phyloP scores from a whole-genome alignment of 2,113 vertebrate species.

The Trogon surrucura region DNA sequence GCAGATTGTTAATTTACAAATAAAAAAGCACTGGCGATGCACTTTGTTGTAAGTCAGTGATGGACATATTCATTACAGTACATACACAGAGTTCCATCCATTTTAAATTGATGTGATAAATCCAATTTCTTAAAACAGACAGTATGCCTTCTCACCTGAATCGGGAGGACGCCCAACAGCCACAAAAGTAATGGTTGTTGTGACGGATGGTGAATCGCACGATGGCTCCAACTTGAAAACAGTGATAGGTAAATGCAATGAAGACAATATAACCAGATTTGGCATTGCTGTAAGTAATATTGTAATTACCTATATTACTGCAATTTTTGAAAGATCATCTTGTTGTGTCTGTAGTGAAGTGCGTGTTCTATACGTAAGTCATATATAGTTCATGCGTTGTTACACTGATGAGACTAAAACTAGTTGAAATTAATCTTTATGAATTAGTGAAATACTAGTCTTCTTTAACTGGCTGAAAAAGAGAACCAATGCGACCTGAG shows the following conservation, averaged over 20 bases:
- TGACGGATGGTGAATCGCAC: conserved; percentile 93
- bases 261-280: conserved; percentile 86
- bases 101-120: background rate
- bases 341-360: background rate
- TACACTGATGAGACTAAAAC: background rate
- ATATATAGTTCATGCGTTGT: background rate
- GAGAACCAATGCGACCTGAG: background rate
- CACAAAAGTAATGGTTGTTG: conserved; percentile 92
- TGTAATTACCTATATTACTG: background rate
- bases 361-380: background rate
- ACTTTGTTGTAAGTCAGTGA: background rate
- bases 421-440: background rate
- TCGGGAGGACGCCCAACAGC: conserved; percentile 80
- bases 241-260: conserved; percentile 82
- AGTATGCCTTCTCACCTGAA: conserved; percentile 71
- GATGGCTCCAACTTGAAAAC: conserved; percentile 69
- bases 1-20: background rate
- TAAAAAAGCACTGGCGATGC: background rate
- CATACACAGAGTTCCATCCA: background rate
- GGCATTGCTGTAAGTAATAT: conserved; percentile 90
- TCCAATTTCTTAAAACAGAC: conserved; percentile 65
- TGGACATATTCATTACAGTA: background rate
- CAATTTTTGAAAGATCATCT: background rate
- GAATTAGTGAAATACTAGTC: background rate
- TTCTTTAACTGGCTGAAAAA: background rate